phyloP scores from a whole-genome alignment of 2,113 vertebrate genomes.

The Lagopus muta region DNA sequence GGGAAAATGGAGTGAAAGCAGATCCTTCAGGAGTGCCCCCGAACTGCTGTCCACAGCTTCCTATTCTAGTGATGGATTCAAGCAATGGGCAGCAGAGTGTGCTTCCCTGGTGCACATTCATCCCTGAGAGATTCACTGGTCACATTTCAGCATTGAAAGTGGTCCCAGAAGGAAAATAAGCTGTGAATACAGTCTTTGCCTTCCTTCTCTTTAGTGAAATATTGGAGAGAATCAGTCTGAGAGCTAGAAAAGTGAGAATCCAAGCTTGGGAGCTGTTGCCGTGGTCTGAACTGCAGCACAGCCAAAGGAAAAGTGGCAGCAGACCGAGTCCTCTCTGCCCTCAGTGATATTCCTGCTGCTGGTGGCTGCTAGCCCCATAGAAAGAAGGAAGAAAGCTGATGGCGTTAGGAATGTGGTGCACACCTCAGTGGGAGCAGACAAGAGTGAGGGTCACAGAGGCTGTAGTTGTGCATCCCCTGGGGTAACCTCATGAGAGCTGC shows the following conservation, averaged over 20 bases:
- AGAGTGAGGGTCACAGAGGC: background rate
- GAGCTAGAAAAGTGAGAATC: background rate
- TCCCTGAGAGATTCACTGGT: background rate
- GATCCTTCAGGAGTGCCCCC: background rate
- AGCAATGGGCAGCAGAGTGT: background rate
- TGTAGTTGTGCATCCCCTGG: background rate
- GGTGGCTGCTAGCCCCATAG: background rate
- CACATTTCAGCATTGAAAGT: background rate
- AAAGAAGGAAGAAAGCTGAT: background rate
- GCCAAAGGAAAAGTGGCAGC: background rate
- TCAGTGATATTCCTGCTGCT: background rate
- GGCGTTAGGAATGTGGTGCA: fast-evolving
- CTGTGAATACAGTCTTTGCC: background rate
- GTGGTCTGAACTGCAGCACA: fast-evolving
- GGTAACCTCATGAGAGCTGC: background rate
- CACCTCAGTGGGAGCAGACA: fast-evolving
- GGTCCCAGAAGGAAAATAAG: background rate
- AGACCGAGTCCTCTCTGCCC: background rate
- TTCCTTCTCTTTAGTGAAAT: background rate
- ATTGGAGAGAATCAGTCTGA: background rate
- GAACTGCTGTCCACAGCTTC: background rate
- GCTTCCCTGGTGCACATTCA: background rate
- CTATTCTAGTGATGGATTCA: background rate
- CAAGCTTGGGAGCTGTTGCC: background rate
- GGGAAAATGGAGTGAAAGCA: background rate